Evolutionary conservation across 2,113 vertebrate genomes (phyloP).

Genomic region (Pithys albifrons): DNA sequence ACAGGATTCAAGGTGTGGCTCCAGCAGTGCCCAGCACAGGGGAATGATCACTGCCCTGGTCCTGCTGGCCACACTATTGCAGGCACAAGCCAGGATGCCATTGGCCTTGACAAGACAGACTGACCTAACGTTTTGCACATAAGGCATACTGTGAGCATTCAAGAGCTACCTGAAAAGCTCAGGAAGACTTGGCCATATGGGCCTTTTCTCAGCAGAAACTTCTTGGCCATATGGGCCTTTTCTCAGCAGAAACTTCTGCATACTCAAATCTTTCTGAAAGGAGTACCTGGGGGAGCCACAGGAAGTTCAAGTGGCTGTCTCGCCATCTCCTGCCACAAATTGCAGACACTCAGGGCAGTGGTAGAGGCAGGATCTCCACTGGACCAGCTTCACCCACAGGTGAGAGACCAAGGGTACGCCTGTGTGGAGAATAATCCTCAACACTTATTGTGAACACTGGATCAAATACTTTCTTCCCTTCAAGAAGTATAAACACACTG

Average conservation of each 20-base stretch:
- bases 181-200: accelerated
- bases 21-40: not conserved
- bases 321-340: not conserved
- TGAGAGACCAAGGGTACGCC: not conserved
- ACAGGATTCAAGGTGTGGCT: accelerated
- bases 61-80: not conserved
- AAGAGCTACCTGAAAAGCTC: not conserved
- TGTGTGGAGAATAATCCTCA: not conserved
- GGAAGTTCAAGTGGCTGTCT: not conserved
- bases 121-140: not conserved
- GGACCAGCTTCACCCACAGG: not conserved
- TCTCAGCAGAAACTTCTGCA: not conserved
- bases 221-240: accelerated
- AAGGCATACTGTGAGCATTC: not conserved
- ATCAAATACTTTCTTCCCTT: not conserved
- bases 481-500: accelerated
- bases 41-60: accelerated
- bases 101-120: not conserved
- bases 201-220: not conserved
- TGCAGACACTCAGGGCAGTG: not conserved
- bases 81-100: not conserved
- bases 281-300: not conserved
- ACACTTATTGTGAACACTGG: not conserved
- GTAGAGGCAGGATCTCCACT: not conserved
- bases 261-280: not conserved